Evolutionary conservation across 2,888 invertebrate genomes (phyloP), one percentile per base, ranked within the genome.

Genomic region (Embidobia sp.): DNA sequence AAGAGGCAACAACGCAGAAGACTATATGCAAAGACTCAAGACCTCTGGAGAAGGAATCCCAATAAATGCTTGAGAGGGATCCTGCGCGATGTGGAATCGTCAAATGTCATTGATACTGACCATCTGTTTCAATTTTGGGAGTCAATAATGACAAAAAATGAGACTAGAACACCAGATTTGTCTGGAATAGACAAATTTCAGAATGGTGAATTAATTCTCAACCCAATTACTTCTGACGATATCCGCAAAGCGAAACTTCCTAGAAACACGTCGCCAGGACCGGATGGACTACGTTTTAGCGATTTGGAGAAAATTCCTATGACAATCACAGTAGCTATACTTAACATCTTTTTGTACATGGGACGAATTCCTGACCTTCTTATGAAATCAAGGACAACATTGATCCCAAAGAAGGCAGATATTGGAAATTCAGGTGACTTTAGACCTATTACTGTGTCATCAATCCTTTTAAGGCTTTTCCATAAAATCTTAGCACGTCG

Each of bases 301-400:
- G 66, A 78, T 0, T 80, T 83, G 78, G 63, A 64, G 4, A 19
- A 22, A 6, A 78, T 82, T 0, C 7, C 29, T 0, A 27, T 35
- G 16, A 26, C 46, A 0, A 13, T 64, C 22, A 22, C 22, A 22
- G 22, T n/a, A n/a, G n/a, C n/a, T 0, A 16, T 72, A 1, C 61
- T 55, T 8, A 78, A 78, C 35, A 8, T 72, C n/a, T 37, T 73
- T 18, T 6, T 78, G 0, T 18, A 13, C 0, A 2, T n/a, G 0
- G 61, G 70, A 10, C 19, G 42, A 2, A 22, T 63, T 4, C 61
- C 74, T 5, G 31, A 49, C 85, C 82, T 86, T 84, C 84, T 87
- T 84, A 3, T 77, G 7, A 1, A 11, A 59, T 57, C 73, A 10
- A 19, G 74, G 5, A 74, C 79, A 4, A 48, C 70, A 2, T 64